Percentiles rank a stretch among this genome's conserved stretches.
Conservation (phyloP, 1,140 invertebrate genomes). For the Diachasma alloeum region DNA sequence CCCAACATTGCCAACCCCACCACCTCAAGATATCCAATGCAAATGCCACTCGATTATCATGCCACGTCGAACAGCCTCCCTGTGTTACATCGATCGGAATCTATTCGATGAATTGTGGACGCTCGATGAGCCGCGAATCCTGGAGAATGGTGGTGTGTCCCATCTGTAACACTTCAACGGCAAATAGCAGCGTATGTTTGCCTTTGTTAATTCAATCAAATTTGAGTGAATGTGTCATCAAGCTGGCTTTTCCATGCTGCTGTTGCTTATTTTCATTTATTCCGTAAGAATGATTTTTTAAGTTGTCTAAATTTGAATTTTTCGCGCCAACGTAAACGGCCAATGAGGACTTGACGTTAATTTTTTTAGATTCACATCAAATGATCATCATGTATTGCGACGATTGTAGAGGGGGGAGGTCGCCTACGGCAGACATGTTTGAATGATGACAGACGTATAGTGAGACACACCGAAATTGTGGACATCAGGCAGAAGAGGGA, state of each 20-base stretch:
- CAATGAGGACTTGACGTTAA: too few species aligned
- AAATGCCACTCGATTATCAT: slow-evolving; percentile 49
- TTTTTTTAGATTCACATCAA: too few species aligned
- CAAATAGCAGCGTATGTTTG: not conserved
- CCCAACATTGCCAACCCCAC: slow-evolving; percentile 3
- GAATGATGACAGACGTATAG: too few species aligned
- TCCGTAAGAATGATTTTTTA: too few species aligned
- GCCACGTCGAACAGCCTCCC: slow-evolving; percentile 9
- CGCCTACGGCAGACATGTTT: too few species aligned
- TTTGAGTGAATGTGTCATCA: not conserved
- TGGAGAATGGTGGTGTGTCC: not conserved
- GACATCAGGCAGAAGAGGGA: too few species aligned
- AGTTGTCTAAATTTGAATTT: too few species aligned
- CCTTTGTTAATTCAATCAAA: not conserved
- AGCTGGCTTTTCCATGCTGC: not conserved
- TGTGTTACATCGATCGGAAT: not conserved
- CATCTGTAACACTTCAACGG: not conserved
- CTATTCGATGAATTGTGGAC: slow-evolving; percentile 16
- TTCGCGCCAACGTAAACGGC: too few species aligned
- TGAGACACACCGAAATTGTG: too few species aligned
- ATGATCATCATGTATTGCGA: too few species aligned
- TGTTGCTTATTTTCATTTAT: too few species aligned
- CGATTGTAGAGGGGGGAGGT: too few species aligned
- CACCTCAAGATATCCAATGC: slow-evolving; percentile 33
- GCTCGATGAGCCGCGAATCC: slow-evolving; percentile 6